Evolutionary conservation across 2,888 invertebrate genomes (phyloP).

Genomic region (Amiota communis): DNA sequence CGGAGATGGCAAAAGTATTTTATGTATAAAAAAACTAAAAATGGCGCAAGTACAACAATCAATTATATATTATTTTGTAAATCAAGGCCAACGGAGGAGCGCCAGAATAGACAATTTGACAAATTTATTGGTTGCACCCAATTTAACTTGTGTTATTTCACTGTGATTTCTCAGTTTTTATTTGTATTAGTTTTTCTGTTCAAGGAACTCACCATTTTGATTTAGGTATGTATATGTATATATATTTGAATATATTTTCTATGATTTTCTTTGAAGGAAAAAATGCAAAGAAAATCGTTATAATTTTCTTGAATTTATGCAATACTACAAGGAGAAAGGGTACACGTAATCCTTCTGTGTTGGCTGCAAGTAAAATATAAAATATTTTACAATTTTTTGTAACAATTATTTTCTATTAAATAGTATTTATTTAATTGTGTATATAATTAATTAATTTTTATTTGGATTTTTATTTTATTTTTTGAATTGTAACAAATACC

Average conservation of each 20-base stretch:
- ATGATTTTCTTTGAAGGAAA: conserved; percentile 21
- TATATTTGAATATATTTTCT: neutral
- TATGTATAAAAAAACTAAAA: neutral
- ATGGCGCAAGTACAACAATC: conserved; percentile 29
- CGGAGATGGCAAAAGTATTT: neutral
- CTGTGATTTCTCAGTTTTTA: conserved; percentile 10
- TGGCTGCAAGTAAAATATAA: conserved; percentile 4
- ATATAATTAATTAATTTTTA: conserved; percentile 3
- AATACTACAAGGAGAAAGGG: conserved; percentile 24
- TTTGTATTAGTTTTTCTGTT: conserved; percentile 16
- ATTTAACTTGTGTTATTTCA: conserved; percentile 32
- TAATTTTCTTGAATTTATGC: conserved; percentile 14
- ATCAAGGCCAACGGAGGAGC: conserved; percentile 52
- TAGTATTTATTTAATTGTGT: neutral
- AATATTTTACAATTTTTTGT: neutral
- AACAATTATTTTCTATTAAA: neutral
- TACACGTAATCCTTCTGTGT: conserved; percentile 13
- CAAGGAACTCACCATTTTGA: conserved; percentile 53
- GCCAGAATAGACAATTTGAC: conserved; percentile 42
- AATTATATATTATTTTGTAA: conserved; percentile 36
- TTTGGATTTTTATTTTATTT: neutral
- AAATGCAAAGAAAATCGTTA: conserved; percentile 21
- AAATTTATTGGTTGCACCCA: conserved; percentile 45
- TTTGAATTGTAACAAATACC: conserved; percentile 19
- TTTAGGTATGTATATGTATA: conserved; percentile 15